phyloP scores from a whole-genome alignment of 2,888 invertebrate species.

The Pherbina coryleti region DNA sequence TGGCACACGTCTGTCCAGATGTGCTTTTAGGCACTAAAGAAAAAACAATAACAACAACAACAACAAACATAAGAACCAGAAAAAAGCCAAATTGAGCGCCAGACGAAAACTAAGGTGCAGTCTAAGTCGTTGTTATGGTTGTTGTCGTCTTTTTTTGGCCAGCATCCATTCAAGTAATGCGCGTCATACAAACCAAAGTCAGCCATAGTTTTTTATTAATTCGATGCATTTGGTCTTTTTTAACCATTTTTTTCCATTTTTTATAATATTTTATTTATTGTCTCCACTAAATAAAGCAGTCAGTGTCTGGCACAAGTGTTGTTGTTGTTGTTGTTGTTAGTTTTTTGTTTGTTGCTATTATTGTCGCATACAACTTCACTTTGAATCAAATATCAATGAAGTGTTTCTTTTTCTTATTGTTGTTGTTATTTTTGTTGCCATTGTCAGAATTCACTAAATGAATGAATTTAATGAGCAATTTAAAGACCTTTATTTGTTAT shows the following conservation, averaged over 20 bases:
- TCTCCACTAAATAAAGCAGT: neutral
- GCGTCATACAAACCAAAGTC: constrained; percentile 4
- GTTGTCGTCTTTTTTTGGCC: constrained; percentile 10
- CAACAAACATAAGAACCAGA: constrained; percentile 29
- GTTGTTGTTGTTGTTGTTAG: constrained; percentile 10
- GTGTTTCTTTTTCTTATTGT: neutral
- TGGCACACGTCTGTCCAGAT: constrained; percentile 35
- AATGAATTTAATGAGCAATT: constrained; percentile 46
- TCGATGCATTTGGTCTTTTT: neutral
- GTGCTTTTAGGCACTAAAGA: constrained; percentile 14
- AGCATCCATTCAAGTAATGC: constrained; percentile 17
- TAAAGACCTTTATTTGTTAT: constrained; percentile 15
- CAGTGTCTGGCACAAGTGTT: neutral
- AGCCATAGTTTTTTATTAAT: constrained; percentile 9
- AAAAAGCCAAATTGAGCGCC: constrained; percentile 40
- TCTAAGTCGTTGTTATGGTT: constrained; percentile 17
- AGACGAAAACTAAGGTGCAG: constrained; percentile 52
- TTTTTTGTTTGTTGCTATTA: constrained; percentile 1
- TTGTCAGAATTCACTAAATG: constrained; percentile 30
- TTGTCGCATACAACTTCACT: constrained; percentile 22
- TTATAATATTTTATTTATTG: neutral
- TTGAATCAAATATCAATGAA: constrained; percentile 26
- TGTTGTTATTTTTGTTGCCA: constrained; percentile 12
- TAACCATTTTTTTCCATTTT: neutral
- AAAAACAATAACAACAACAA: constrained; percentile 24